Percentiles rank a stretch among this genome's conserved stretches.
Evolutionary conservation across 2,888 invertebrate genomes (phyloP).

Genomic region (Eupithecia inturbata): DNA sequence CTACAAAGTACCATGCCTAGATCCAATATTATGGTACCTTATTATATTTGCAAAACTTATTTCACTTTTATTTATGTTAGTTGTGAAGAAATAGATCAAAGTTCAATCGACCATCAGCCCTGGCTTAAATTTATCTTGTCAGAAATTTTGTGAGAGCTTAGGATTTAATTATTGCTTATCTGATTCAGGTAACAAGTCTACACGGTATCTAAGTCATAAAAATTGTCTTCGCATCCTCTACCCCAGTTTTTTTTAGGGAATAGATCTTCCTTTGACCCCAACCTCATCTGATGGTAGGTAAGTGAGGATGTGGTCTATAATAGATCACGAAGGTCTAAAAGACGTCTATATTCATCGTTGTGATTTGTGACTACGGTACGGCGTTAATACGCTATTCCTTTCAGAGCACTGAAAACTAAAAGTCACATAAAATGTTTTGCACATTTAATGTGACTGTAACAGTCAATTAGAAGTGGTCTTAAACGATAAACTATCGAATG

Average conservation of each 20-base stretch:
- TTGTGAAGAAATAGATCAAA: background rate
- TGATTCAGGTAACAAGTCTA: no score
- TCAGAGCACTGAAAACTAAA: background rate
- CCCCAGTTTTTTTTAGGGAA: background rate
- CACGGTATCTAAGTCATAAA: background rate
- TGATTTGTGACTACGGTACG: background rate
- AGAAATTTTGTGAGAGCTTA: background rate
- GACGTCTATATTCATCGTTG: background rate
- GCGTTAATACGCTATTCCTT: background rate
- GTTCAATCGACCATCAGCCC: background rate
- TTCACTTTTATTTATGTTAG: background rate
- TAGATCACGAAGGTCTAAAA: no score
- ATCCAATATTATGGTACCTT: conserved; percentile 20
- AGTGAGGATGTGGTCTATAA: no score
- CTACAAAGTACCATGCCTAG: conserved; percentile 4
- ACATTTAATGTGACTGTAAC: no score
- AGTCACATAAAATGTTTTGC: no score
- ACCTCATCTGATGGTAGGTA: no score
- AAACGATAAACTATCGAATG: no score
- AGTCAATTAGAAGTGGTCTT: no score
- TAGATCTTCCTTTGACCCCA: no score
- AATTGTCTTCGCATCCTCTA: background rate
- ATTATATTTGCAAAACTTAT: conserved; percentile 6
- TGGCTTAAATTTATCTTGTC: background rate
- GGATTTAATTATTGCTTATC: no score